Evolutionary conservation across 2,113 vertebrate species (phyloP).

Genomic region (Pogonocichla stellata): DNA sequence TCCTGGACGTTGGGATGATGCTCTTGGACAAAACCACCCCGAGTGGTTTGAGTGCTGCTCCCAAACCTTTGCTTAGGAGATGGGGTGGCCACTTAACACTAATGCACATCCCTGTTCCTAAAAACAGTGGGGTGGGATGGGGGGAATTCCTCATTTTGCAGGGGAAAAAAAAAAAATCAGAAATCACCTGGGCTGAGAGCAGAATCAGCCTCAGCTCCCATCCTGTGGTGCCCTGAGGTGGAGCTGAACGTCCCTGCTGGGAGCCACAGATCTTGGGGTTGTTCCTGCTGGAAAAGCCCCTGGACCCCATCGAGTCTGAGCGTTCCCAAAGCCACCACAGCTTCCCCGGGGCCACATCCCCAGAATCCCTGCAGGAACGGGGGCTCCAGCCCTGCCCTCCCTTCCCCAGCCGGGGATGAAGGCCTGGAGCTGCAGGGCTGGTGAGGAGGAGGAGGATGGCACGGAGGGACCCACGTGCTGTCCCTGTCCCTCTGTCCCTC

Average conservation of each 20-base stretch:
- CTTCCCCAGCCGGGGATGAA: background rate
- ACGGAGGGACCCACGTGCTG: fast-evolving
- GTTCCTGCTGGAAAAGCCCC: background rate
- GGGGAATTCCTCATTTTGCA: background rate
- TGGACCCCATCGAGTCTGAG: fast-evolving
- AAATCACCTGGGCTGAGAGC: background rate
- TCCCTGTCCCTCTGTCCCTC: too few species aligned
- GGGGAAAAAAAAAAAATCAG: too few species aligned
- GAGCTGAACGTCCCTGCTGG: background rate
- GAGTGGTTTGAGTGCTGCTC: background rate
- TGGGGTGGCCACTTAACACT: fast-evolving
- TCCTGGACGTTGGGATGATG: background rate
- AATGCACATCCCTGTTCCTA: fast-evolving
- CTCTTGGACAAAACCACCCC: background rate
- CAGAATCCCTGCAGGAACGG: background rate
- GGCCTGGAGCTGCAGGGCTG: background rate
- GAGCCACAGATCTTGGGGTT: too few species aligned
- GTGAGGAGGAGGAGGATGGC: background rate
- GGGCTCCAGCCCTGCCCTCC: background rate
- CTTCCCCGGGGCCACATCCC: background rate
- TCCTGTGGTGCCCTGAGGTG: fast-evolving
- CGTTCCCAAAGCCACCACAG: too few species aligned
- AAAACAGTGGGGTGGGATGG: fast-evolving
- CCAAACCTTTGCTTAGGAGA: background rate
- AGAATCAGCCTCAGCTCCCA: fast-evolving